Conservation (phyloP, 2,797 vertebrate species). For the Ispidina lecontei region DNA sequence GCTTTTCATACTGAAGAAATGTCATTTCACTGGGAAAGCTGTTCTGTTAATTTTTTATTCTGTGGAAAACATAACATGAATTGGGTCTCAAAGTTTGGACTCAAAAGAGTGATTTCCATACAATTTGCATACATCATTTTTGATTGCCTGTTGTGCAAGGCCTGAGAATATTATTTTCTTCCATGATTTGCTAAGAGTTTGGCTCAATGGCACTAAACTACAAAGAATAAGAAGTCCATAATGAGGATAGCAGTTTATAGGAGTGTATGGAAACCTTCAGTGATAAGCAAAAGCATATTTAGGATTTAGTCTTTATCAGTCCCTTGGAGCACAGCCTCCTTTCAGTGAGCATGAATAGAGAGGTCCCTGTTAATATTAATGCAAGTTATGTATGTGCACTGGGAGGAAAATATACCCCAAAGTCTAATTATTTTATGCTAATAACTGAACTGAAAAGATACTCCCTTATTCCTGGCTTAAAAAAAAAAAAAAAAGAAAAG, state of each 20-base stretch:
- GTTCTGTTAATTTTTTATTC: not conserved
- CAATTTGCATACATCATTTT: not conserved
- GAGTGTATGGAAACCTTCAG: not conserved
- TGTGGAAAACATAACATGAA: not conserved
- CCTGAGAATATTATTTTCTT: not conserved
- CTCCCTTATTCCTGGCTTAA: not conserved
- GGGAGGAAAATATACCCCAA: constrained; percentile 11
- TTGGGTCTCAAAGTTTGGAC: not conserved
- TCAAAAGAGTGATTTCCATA: not conserved
- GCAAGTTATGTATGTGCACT: not conserved
- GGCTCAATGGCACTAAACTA: not conserved
- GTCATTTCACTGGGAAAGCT: not conserved
- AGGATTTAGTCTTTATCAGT: not conserved
- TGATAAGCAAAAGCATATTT: not conserved
- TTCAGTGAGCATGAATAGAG: not conserved
- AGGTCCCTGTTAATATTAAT: constrained; percentile 17
- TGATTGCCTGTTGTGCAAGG: not conserved
- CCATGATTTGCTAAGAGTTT: not conserved
- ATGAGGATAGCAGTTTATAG: not conserved
- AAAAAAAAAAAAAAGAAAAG: not conserved
- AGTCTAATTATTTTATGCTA: constrained; percentile 66
- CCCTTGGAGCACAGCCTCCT: not conserved
- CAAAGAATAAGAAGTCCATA: not conserved
- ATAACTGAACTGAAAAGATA: constrained; percentile 7
- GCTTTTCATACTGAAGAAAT: not conserved